Conservation (phyloP, 2,113 vertebrate species). For the Arvicanthis niloticus region DNA sequence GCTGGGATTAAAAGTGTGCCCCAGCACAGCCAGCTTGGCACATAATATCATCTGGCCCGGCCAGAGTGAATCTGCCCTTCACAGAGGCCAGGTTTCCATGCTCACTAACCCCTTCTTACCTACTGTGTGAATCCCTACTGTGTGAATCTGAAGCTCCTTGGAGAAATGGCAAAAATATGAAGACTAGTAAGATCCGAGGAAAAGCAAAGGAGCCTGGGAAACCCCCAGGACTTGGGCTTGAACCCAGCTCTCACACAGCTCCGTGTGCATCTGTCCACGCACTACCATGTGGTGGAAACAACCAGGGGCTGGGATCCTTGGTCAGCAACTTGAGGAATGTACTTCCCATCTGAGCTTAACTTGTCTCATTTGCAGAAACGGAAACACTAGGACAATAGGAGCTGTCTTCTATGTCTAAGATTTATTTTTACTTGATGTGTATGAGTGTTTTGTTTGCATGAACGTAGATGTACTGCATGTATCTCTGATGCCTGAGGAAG, state of each 20-base stretch:
- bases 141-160: background rate
- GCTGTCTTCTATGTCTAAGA: background rate
- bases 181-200: background rate
- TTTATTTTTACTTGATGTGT: background rate
- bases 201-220: background rate
- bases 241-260: background rate
- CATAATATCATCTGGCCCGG: background rate
- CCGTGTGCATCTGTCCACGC: background rate
- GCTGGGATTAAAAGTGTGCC: background rate
- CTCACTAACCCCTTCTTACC: background rate
- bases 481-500: background rate
- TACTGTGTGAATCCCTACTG: background rate
- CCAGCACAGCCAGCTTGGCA: background rate
- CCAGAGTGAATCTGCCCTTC: background rate
- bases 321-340: background rate
- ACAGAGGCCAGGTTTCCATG: background rate
- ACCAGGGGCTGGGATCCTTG: background rate
- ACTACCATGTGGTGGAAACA: background rate
- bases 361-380: background rate
- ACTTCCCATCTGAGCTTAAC: background rate
- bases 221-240: background rate
- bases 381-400: background rate
- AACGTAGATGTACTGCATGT: background rate
- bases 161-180: constrained; percentile 32
- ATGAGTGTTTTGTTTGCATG: background rate